Conservation (phyloP, 2,113 vertebrate species). For the Thunnus maccoyii region DNA sequence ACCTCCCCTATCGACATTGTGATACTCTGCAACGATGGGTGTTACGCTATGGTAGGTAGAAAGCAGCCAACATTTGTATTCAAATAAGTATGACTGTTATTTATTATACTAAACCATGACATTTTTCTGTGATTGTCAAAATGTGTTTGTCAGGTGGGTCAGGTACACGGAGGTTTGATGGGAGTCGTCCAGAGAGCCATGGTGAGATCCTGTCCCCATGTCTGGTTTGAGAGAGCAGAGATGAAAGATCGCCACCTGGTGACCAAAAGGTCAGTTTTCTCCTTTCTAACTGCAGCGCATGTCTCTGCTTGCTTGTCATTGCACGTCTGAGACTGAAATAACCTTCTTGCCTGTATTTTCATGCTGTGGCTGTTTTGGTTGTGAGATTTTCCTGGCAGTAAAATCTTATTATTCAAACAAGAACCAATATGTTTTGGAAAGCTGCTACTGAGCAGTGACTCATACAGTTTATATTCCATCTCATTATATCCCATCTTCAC, state of each 20-base stretch:
- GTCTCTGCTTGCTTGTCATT: slow-evolving; percentile 9
- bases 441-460: slow-evolving; percentile 26
- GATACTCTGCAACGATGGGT: slow-evolving; percentile 94
- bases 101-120: background rate
- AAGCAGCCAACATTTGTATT: background rate
- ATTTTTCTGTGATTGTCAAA: background rate
- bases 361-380: background rate
- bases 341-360: slow-evolving; percentile 4
- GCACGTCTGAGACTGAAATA: background rate
- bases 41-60: slow-evolving; percentile 94
- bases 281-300: background rate
- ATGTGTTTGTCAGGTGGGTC: slow-evolving; percentile 90
- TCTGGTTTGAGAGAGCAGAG: slow-evolving; percentile 98
- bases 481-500: slow-evolving; percentile 1
- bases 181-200: slow-evolving; percentile 95
- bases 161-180: slow-evolving; percentile 95
- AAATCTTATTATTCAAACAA: slow-evolving; percentile 16
- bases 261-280: slow-evolving; percentile 89
- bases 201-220: slow-evolving; percentile 94
- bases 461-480: slow-evolving; percentile 18
- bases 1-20: slow-evolving; percentile 95
- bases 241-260: slow-evolving; percentile 97
- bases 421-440: slow-evolving; percentile 35
- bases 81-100: background rate
- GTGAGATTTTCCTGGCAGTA: slow-evolving; percentile 41